A percentile compares a stretch with the other conserved stretches of the same genome.
Conservation (phyloP, 2,113 vertebrate genomes). For the Sporophila hypoxantha region DNA sequence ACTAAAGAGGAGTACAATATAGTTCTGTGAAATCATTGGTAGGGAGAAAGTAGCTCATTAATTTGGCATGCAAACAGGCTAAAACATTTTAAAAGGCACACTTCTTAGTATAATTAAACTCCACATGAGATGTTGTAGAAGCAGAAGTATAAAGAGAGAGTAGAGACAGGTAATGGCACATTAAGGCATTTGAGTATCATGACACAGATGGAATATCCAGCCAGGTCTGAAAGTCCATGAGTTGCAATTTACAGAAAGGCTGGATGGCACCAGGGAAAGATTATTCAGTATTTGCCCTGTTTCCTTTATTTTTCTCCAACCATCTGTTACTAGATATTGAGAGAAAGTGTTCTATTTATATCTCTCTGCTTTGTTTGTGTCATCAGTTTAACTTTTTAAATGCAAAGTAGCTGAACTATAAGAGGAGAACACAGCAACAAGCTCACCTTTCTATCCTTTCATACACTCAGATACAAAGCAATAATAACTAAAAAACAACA, state of each 20-base stretch:
- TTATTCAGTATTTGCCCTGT: background rate
- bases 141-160: background rate
- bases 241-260: background rate
- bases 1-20: background rate
- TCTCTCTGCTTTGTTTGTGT: background rate
- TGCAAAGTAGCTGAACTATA: background rate
- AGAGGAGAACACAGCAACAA: background rate
- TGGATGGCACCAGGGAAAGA: background rate
- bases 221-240: background rate
- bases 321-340: background rate
- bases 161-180: background rate
- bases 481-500: background rate
- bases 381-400: background rate
- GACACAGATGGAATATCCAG: background rate
- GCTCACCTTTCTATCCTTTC: background rate
- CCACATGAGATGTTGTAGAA: background rate
- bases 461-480: background rate
- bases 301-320: conserved; percentile 10
- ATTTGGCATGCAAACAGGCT: background rate
- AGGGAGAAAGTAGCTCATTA: background rate
- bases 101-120: background rate
- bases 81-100: background rate
- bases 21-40: background rate
- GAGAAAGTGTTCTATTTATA: background rate
- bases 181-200: background rate